Base-by-base conservation (phyloP, 1,140 invertebrate species). In the Antheraea pernyi region DNA sequence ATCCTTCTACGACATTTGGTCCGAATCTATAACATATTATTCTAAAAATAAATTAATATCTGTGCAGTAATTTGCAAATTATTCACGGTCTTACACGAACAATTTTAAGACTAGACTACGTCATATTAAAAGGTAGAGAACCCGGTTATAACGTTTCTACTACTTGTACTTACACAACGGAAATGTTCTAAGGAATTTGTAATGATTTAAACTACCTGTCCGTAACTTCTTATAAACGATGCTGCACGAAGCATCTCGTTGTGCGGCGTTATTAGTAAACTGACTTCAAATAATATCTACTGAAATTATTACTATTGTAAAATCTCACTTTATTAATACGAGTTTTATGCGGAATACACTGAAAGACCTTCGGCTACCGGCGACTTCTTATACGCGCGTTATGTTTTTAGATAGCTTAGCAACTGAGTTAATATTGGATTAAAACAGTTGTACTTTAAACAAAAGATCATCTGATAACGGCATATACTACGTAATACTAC, bases 231-330 rank as follows among this genome's bases (percentile, higher is more conserved):
- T 77, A 86, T 84, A 74, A 90, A 84, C 63, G 86, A 88, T 59
- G 88, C 80, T 11, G 83, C 86, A 53, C 89, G 89, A 72, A 88
- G 73, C 88, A 91, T 91, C 77, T 75, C 72, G 48, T 63, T 13
- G 7, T 30, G 46, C 46, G 11, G 0, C 0, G 46, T 53, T 53
- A 53, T 53, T 53, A 16, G 16, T 16, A n/a, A 53, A 6, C 13
- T n/a, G 39, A 42, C 11, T 42, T 42, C 7, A 42, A 42, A 42
- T 42, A 42, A 42, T 11, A n/a, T n/a, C n/a, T n/a, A 42, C 7
- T 42, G 6, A 53, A 53, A 53, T 13, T 11, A 13, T 53, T 53
- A 13, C 1, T 16, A 53, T 13, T 53, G 13, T 53, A 11, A 53
- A 53, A 53, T 53, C 46, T 10, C 39, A 53, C 46, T 53, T 16